These are phyloP conservation scores for Strigops habroptila DNA, from an alignment of 2,113 vertebrate genomes.

Conservation along the genomic window DNA sequence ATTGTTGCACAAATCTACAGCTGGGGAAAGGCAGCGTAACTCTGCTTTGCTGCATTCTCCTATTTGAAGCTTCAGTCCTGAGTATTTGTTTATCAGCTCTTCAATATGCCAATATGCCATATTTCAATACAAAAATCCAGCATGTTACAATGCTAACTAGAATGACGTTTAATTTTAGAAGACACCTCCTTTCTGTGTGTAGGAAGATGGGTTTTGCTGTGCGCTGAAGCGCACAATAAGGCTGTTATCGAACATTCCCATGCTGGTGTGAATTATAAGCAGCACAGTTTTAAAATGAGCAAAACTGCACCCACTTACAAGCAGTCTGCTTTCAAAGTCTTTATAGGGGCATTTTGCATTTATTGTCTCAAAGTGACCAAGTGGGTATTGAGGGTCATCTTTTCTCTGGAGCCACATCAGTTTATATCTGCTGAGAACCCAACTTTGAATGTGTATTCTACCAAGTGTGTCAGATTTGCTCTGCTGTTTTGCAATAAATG, in stretches of 20 bases:
- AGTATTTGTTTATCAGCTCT: conserved; percentile 32
- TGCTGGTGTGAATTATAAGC: conserved; percentile 26
- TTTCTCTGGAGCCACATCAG: neutral
- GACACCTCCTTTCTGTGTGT: conserved; percentile 10
- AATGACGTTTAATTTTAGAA: conserved; percentile 39
- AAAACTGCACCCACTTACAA: neutral
- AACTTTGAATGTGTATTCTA: neutral
- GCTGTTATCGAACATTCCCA: neutral
- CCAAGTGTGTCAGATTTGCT: neutral
- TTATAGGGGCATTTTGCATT: neutral
- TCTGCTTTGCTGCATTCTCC: neutral
- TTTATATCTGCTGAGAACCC: neutral
- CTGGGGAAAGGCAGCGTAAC: neutral
- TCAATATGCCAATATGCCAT: neutral
- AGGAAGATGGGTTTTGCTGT: conserved; percentile 18
- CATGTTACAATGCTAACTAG: neutral
- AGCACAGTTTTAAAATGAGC: neutral
- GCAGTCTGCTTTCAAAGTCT: neutral
- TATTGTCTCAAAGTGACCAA: neutral
- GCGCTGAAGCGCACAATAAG: neutral
- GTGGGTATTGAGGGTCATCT: neutral
- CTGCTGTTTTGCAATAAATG: neutral
- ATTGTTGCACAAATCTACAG: neutral
- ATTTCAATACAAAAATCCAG: neutral
- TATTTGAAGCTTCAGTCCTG: neutral